Evolutionary conservation across 2,797 vertebrate species (phyloP).

Genomic region (Clarias platycephalus): DNA sequence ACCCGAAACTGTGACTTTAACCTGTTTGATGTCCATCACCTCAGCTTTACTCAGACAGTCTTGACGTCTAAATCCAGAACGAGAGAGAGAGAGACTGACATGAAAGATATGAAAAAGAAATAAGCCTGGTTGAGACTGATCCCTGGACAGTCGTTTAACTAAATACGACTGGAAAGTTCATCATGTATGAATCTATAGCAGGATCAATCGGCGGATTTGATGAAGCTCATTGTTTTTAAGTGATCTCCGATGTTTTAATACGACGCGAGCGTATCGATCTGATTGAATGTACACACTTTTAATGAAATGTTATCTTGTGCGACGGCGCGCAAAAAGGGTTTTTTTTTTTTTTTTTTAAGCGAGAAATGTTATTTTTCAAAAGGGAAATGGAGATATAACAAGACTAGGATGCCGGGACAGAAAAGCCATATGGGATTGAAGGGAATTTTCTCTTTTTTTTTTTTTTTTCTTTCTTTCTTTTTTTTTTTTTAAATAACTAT

Average conservation of each 20-base stretch:
- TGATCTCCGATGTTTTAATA: slow-evolving; percentile 15
- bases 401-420: slow-evolving; percentile 56
- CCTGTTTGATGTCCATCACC: background rate
- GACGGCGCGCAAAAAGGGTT: background rate
- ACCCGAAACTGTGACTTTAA: slow-evolving; percentile 53
- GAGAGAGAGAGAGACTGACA: slow-evolving; percentile 4
- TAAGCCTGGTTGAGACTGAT: background rate
- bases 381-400: slow-evolving; percentile 55
- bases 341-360: background rate
- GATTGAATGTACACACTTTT: slow-evolving; percentile 32
- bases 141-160: background rate
- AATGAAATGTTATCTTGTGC: background rate
- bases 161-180: background rate
- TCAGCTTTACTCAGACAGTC: too few relatives aligned
- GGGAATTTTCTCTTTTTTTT: slow-evolving; percentile 39
- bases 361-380: slow-evolving; percentile 56
- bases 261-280: background rate
- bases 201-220: background rate
- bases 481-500: slow-evolving; percentile 17
- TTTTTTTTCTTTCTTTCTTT: slow-evolving; percentile 21
- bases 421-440: slow-evolving; percentile 72
- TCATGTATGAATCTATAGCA: background rate
- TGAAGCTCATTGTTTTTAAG: slow-evolving; percentile 15
- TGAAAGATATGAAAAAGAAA: background rate
- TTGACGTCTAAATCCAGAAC: slow-evolving; percentile 13